Evolutionary conservation across 2,113 vertebrate species (phyloP).

Genomic region (Isichthys henryi): DNA sequence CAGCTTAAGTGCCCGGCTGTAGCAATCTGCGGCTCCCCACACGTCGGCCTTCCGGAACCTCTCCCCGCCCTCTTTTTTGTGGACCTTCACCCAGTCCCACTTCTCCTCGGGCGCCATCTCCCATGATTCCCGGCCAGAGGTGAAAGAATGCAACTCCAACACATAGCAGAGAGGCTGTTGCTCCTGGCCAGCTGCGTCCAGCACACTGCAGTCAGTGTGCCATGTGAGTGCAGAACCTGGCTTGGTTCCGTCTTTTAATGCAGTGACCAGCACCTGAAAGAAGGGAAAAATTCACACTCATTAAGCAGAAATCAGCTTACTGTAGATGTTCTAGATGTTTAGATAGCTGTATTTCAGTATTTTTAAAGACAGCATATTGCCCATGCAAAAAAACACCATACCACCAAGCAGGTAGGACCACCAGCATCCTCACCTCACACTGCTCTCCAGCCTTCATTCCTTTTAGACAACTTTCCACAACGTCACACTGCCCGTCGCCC

Average conservation of each 20-base stretch:
- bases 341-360: not conserved
- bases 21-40: conserved; percentile 67
- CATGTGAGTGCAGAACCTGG: not conserved
- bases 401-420: not conserved
- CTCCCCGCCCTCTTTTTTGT: conserved; percentile 65
- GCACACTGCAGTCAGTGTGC: not conserved
- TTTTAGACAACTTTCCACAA: conserved; percentile 72
- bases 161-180: conserved; percentile 33
- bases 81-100: conserved; percentile 56
- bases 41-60: conserved; percentile 67
- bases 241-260: not conserved
- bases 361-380: not conserved
- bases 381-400: not conserved
- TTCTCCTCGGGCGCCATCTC: conserved; percentile 65
- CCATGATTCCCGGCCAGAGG: conserved; percentile 67
- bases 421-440: conserved; percentile 53
- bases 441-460: conserved; percentile 66
- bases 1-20: conserved; percentile 69
- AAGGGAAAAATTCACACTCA: not conserved
- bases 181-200: not conserved
- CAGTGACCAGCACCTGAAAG: conserved; percentile 16
- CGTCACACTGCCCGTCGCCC: conserved; percentile 67
- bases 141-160: conserved; percentile 60
- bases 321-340: not conserved
- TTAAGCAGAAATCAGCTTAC: not conserved